phyloP scores from a whole-genome alignment of 2,113 vertebrate species.

The Prolemur simus region DNA sequence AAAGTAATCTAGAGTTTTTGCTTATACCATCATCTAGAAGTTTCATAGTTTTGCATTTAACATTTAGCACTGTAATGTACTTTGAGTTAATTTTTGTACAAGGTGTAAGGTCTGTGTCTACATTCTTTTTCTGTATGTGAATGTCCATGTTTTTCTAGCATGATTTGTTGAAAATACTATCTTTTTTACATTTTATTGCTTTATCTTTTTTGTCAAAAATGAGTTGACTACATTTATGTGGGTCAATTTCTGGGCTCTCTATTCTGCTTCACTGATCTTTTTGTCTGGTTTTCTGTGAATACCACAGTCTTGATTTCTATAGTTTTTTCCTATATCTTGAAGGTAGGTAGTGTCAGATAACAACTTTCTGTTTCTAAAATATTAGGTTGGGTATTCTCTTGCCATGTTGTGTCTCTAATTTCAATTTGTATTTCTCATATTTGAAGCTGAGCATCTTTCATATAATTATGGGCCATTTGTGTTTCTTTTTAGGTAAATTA shows the following conservation, averaged over 20 bases:
- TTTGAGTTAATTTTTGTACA: too few species aligned
- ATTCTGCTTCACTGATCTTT: neutral
- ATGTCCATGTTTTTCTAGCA: too few species aligned
- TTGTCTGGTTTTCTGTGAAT: neutral
- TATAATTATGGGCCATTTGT: neutral
- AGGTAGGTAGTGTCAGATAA: neutral
- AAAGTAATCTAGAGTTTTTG: neutral
- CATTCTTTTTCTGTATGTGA: too few species aligned
- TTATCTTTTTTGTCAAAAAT: neutral
- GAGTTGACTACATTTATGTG: neutral
- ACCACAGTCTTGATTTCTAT: neutral
- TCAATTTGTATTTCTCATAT: too few species aligned
- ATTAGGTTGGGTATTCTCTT: neutral
- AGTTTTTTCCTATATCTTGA: neutral
- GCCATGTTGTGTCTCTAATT: too few species aligned
- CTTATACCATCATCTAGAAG: neutral
- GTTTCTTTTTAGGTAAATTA: neutral
- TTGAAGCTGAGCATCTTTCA: neutral
- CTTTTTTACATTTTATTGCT: neutral
- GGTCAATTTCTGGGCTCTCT: neutral
- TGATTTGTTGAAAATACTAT: neutral
- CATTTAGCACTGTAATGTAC: neutral
- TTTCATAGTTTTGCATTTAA: neutral
- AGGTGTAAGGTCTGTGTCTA: too few species aligned
- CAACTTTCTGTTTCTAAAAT: neutral